phyloP scores from a whole-genome alignment of 2,888 invertebrate species.

The Dicyrtomina minuta region DNA sequence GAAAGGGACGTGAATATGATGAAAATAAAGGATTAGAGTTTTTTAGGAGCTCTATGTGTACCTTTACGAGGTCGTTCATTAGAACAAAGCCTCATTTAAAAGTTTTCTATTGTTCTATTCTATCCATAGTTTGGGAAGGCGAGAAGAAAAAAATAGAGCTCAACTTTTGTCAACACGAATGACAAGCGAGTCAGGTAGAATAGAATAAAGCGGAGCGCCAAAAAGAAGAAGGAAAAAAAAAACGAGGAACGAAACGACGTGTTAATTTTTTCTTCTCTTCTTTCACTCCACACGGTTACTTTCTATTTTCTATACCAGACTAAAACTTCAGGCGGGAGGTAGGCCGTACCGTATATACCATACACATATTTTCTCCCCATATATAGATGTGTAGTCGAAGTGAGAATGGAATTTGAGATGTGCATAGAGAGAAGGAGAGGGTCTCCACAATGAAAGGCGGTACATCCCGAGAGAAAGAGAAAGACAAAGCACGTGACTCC shows the following conservation, averaged over 20 bases:
- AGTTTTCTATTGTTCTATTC: constrained; percentile 23
- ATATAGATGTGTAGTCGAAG: too few relatives aligned
- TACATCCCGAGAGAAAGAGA: too few relatives aligned
- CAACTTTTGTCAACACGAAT: constrained; percentile 19
- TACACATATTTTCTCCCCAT: not conserved
- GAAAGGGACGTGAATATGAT: not conserved
- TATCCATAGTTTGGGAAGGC: not conserved
- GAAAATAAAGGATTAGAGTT: constrained; percentile 7
- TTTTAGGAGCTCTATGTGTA: not conserved
- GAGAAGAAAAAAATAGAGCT: constrained; percentile 6
- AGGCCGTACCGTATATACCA: not conserved
- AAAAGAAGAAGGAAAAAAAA: not conserved
- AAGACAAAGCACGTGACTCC: too few relatives aligned
- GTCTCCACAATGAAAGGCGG: too few relatives aligned
- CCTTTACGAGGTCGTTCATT: constrained; percentile 22
- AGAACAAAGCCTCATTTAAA: constrained; percentile 23
- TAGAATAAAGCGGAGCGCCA: not conserved
- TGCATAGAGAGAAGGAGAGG: too few relatives aligned
- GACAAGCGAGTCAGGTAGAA: constrained; percentile 4
- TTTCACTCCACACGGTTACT: constrained; percentile 1
- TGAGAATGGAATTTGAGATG: not conserved
- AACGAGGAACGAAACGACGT: not conserved
- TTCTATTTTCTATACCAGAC: not conserved
- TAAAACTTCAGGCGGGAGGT: not conserved
- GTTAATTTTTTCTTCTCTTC: constrained; percentile 1